Evolutionary conservation across 2,888 invertebrate species (phyloP), one percentile per base, ranked within the genome.

Genomic region (Fissipunctia ypsillon): DNA sequence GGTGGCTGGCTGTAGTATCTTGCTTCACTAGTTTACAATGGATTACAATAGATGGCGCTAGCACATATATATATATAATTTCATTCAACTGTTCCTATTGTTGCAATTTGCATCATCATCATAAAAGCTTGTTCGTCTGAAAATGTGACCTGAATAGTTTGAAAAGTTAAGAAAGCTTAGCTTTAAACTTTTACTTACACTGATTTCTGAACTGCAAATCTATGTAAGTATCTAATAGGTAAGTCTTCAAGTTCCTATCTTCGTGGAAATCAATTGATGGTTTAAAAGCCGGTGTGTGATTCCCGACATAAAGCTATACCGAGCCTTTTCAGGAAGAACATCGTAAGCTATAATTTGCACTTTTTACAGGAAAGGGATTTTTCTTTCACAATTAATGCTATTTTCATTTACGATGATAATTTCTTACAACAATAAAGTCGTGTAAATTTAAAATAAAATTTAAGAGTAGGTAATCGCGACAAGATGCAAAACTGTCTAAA

Each of bases 31-130:
- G 35, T 59, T 31, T 28, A 2, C 3, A 25, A 5, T 5, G 7
- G 28, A 28, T 19, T 4, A 2, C 10, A 28, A 31, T 35, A 84
- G 84, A 76, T 80, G 74, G 76, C 70, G 70, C 3, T 69, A 1
- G 3, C 22, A 9, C 19, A 14, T 0, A 9, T 22, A 14, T 0
- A 2, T 16, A 4, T 16, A 12, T 0, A 4, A 12, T 28, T 48
- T 14, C 1, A 22, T n/a, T 6, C 5, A 16, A 60, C 2, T 4
- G n/a, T 56, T 56, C 22, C n/a, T 19, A 12, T 28, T 28, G 5
- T 56, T 35, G 7, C 9, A 59, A 59, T 35, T 35, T 57, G 1
- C 25, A 9, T n/a, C n/a, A n/a, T n/a, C n/a, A n/a, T n/a, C n/a
- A n/a, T n/a, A n/a, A n/a, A n/a, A n/a, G n/a, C n/a, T n/a, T n/a